Evolutionary conservation across 2,113 vertebrate species (phyloP), one percentile per base, ranked within the genome.

Genomic region (Cinclus cinclus): DNA sequence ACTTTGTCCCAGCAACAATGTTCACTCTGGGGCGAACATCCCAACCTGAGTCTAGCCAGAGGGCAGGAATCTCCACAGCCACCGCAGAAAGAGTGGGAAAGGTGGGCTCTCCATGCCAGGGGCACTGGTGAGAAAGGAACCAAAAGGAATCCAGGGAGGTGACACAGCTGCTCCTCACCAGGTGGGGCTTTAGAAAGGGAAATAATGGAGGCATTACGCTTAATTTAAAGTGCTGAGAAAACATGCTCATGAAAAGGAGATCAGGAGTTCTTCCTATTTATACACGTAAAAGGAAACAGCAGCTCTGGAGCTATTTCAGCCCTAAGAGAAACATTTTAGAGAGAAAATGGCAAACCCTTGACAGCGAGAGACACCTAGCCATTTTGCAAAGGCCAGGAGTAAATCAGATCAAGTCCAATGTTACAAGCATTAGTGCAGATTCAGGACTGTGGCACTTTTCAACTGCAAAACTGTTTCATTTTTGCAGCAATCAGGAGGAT

Each of bases 141-240:
- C 31, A 10, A 83, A 89, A 87, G 41, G 69, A n/a, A 83, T 31
- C 15, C 60, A 62, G 23, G 19, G 76, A 83, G 47, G 70, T 62
- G 80, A 87, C 73, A 62, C 80, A 91, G 90, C 94, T 93, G 86
- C 86, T 84, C 62, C 68, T 37, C 25, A 6, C 65, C 76, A 92
- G 0, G 0, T 1, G 0, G 25, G 59, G n/a, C 44, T 87, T 58
- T 65, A 56, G 69, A 70, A 93, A 89, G 52, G 91, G 71, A 94
- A 95, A 86, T 78, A 90, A 95, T 28, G 75, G 71, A 95, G 88
- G 85, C 42, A 1, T 90, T 60, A 94, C 25, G 68, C 31, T 93
- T 84, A 89, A 94, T 53, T 92, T 92, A 65, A 95, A 96, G 89
- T 69, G 81, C 89, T 89, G 90, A 94, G 87, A 88, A 0, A 3